phyloP scores from a whole-genome alignment of 2,888 invertebrate species.

The Ypsolopha scabrella region DNA sequence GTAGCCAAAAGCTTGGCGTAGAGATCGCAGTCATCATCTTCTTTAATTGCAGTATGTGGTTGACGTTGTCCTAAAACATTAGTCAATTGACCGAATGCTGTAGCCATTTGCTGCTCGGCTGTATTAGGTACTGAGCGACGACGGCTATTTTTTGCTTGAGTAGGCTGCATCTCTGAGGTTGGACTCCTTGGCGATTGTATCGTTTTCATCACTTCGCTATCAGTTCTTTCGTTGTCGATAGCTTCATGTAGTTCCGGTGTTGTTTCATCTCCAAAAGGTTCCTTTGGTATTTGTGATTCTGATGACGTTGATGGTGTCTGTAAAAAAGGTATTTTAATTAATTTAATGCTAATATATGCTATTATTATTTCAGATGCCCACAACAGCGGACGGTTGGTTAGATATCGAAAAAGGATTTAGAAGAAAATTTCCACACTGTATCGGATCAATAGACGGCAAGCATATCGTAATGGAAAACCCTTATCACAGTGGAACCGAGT shows the following conservation, averaged over 20 bases:
- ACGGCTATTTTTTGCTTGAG: constrained; percentile 7
- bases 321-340: constrained; percentile 11
- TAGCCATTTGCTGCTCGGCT: constrained; percentile 15
- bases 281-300: too few species aligned
- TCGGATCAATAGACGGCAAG: constrained; percentile 6
- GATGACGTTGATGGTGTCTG: constrained; percentile 11
- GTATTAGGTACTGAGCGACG: constrained; percentile 13
- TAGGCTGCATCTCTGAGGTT: constrained; percentile 4
- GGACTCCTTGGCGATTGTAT: background rate
- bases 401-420: constrained; percentile 8
- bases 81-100: constrained; percentile 15
- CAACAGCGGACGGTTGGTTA: constrained; percentile 7
- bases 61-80: constrained; percentile 13
- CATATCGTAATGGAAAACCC: constrained; percentile 20
- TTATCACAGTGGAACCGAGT: constrained; percentile 17
- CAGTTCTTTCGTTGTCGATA: too few species aligned
- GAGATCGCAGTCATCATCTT: background rate
- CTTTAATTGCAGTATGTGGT: background rate
- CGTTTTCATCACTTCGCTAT: too few species aligned
- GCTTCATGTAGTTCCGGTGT: too few species aligned
- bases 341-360: constrained; percentile 7
- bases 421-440: constrained; percentile 3
- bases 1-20: constrained; percentile 6
- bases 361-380: constrained; percentile 7
- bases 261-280: too few species aligned